Evolutionary conservation across 2,888 invertebrate species (phyloP), one percentile per base, ranked within the genome.

Genomic region (Phoronis australis): DNA sequence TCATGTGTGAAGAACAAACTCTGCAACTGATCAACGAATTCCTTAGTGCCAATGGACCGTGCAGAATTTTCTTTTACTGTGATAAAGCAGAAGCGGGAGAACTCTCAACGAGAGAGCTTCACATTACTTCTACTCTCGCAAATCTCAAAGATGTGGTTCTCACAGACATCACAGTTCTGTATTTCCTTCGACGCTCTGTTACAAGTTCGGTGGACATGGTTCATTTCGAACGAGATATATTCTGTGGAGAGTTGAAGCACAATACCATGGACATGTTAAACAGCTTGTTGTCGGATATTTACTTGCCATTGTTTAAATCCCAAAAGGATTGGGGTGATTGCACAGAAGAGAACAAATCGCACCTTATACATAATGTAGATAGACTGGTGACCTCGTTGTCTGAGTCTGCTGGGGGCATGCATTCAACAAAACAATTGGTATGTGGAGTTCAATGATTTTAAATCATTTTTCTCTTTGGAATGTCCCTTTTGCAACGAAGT

Each of bases 201-300:
- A 70, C 68, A 25, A 68, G 63, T 53, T 74, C 72, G 61, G 72
- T 76, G 35, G 73, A 72, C 50, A 54, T 64, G 3, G 60, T 55
- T 18, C 60, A 66, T 37, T 72, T 74, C 61, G 70, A 75, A 45
- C 62, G 64, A 48, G 74, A 75, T 53, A 64, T 76, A 3, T 71
- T 68, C 47, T 73, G 73, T 60, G 76, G 76, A 3, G 75, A 75
- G 56, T 60, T 76, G 18, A 76, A 76, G 55, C 71, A 71, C 43
- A 70, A 71, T 48, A 66, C 69, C 5, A 63, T 76, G 18, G 72
- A 71, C 49, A 68, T 66, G 25, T 54, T 76, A 6, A 66, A 63
- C 38, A 57, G 68, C n/a, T 53, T 75, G 18, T 53, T 76, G 46
- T 62, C 68, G 6, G 74, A 76, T 52, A 67, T 75, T 15, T 75